Conservation (phyloP, 2,888 invertebrate species). For the Agonopterix alstromeriana region DNA sequence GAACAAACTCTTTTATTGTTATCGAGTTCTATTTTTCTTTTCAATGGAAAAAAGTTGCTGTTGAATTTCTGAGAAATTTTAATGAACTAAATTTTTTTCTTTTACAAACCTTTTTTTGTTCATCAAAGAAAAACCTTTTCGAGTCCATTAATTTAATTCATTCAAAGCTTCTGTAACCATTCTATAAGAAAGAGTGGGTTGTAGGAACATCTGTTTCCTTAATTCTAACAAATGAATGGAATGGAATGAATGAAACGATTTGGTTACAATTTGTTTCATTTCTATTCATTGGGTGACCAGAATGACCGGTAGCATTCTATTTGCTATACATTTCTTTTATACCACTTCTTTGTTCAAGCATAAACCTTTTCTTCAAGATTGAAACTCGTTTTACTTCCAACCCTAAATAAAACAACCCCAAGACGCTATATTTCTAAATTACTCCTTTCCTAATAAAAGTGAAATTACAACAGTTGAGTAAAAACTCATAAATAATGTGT, state of each 20-base stretch:
- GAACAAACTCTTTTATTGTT: no score
- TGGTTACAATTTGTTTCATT: not conserved
- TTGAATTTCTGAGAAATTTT: no score
- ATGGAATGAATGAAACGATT: not conserved
- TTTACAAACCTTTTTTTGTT: no score
- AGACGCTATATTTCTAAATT: constrained; percentile 24
- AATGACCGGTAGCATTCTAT: not conserved
- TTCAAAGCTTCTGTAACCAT: no score
- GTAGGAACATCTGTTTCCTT: constrained; percentile 12
- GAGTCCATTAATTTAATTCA: no score
- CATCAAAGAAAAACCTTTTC: no score
- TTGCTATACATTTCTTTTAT: not conserved
- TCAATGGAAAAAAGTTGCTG: no score
- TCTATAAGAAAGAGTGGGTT: no score
- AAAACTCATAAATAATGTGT: constrained; percentile 29
- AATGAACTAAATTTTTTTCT: no score
- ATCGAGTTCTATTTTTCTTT: no score
- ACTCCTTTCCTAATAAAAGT: constrained; percentile 17
- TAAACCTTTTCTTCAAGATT: no score
- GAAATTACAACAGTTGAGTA: constrained; percentile 25
- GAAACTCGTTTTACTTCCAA: not conserved
- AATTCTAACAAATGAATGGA: constrained; percentile 1
- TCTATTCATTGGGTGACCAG: not conserved
- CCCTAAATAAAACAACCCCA: not conserved
- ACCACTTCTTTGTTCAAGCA: not conserved